Evolutionary conservation across 2,888 invertebrate species (phyloP), one percentile per base, ranked within the genome.

Genomic region (Hirudinaria manillensis): DNA sequence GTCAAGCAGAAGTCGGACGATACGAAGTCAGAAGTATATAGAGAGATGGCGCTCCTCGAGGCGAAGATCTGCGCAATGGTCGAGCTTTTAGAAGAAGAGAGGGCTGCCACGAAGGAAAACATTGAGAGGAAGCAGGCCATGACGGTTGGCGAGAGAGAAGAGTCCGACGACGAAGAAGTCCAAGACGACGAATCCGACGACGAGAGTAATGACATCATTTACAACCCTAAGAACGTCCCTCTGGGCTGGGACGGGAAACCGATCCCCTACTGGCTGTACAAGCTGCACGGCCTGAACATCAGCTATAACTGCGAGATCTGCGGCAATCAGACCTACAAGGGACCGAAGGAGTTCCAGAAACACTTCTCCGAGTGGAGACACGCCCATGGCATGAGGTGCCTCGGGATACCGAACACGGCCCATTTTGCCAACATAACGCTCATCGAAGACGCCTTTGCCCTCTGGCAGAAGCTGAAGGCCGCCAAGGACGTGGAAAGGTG

Each of bases 401-500:
- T 99, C 24, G 98, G 98, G 7, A 99, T 99, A 80, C 99, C 99
- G 0, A 99, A 99, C 86, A 99, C 99, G 0, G 98, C 99, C 0
- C 99, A 99, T 87, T 99, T 99, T 87, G 98, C 99, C 0, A 99
- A 99, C 85, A 97, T 99, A 55, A 99, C 98, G 0, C 94, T 95
- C 84, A 98, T 98, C 81, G 96, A 97, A 85, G 98, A 98, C 85
- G 97, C 98, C 0, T 89, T 97, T 70, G 93, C 94, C 55, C 87
- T 92, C 92, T 87, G 89, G 91, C 89, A 36, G 61, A 61, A 61
- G 19, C 19, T 70, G 21, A 45, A 19, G 38, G 27, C 61, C 7
- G 13, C 61, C 10, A 61, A 68, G n/a, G 68, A 68, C 1, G 34
- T 24, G 6, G 24, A 45, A 27, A 53, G 24, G 29, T 74, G 32